Conservation (phyloP, 92 coral and sea anemone genomes). For the Micromussa lordhowensis region DNA sequence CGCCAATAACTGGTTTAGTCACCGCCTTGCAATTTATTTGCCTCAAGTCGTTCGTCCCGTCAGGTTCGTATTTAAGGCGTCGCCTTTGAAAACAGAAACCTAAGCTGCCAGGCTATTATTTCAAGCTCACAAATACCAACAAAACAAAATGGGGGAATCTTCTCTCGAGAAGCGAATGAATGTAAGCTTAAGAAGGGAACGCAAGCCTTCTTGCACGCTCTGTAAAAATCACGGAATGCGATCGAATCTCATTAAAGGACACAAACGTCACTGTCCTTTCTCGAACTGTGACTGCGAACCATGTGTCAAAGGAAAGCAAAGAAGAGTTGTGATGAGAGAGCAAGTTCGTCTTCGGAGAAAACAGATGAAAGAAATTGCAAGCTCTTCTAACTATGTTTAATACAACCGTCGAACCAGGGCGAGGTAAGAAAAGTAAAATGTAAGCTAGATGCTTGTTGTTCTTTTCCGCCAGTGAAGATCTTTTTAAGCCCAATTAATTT, state of each 20-base stretch:
- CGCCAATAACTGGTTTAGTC: constrained; percentile 23
- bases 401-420: constrained; percentile 13
- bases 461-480: neutral
- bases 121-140: neutral
- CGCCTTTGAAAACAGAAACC: neutral
- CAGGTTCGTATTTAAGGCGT: neutral
- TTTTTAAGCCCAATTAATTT: neutral
- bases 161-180: constrained; percentile 18
- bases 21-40: constrained; percentile 9
- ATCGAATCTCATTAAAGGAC: constrained; percentile 69
- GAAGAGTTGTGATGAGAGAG: constrained; percentile 76
- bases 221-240: constrained; percentile 80
- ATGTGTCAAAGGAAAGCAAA: constrained; percentile 72
- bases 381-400: neutral
- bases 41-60: neutral
- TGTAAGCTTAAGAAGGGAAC: constrained; percentile 14
- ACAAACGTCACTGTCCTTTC: constrained; percentile 72
- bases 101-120: neutral
- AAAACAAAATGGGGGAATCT: constrained; percentile 27
- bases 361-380: constrained; percentile 76
- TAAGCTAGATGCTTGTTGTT: neutral
- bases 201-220: constrained; percentile 74
- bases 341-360: constrained; percentile 85
- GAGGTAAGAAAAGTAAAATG: constrained; percentile 8
- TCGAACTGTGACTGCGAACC: constrained; percentile 67